Evolutionary conservation across 2,888 invertebrate genomes (phyloP).

Genomic region (Didymodactylos carnosus): DNA sequence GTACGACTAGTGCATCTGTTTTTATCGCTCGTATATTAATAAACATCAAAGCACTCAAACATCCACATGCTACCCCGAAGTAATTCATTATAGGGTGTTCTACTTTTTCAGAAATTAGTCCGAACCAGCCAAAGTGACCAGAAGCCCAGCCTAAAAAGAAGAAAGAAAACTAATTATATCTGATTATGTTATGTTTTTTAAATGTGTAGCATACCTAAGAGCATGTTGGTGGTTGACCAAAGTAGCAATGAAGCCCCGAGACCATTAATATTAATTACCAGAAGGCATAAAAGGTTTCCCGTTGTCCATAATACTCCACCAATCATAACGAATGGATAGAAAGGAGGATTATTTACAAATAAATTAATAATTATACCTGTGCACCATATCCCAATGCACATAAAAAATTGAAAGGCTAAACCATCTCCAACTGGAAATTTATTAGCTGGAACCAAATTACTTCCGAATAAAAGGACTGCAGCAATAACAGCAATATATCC

Average conservation of each 20-base stretch:
- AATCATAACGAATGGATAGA: conserved; percentile 37
- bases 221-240: conserved; percentile 36
- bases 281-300: conserved; percentile 29
- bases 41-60: conserved; percentile 25
- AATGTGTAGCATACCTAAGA: no score
- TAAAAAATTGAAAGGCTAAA: conserved; percentile 38
- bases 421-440: conserved; percentile 35
- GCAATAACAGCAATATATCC: conserved; percentile 34
- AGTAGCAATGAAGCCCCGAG: conserved; percentile 37
- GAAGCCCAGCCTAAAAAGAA: conserved; percentile 10
- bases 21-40: conserved; percentile 21
- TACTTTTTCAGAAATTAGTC: conserved; percentile 23
- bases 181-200: not conserved
- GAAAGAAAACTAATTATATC: not conserved
- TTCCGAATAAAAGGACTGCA: conserved; percentile 36
- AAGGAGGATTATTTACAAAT: conserved; percentile 26
- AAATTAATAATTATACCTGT: conserved; percentile 31
- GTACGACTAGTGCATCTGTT: conserved; percentile 18
- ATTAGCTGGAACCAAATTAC: conserved; percentile 38
- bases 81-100: conserved; percentile 24
- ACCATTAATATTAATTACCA: conserved; percentile 37
- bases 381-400: conserved; percentile 32
- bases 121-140: conserved; percentile 32
- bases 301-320: conserved; percentile 37
- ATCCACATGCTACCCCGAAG: conserved; percentile 24